Conservation (phyloP, 2,113 vertebrate genomes). For the Otocyon megalotis region DNA sequence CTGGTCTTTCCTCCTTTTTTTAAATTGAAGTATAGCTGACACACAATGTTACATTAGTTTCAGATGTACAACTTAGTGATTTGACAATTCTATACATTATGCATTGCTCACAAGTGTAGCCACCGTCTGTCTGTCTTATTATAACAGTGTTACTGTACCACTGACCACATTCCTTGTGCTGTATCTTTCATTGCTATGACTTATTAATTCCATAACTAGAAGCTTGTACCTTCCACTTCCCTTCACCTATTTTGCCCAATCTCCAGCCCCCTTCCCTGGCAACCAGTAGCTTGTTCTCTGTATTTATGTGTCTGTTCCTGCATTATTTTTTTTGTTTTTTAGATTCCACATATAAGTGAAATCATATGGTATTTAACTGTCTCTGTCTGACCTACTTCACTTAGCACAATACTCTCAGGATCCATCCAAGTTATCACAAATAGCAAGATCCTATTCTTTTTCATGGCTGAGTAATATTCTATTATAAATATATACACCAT, state of each 20-base stretch:
- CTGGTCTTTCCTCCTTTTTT: background rate
- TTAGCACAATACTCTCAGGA: background rate
- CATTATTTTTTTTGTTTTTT: background rate
- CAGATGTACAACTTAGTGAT: background rate
- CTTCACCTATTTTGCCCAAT: background rate
- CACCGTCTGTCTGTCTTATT: background rate
- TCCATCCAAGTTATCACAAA: background rate
- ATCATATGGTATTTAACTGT: background rate
- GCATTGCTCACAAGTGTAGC: background rate
- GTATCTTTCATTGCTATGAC: background rate
- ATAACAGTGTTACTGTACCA: background rate
- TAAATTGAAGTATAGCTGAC: background rate
- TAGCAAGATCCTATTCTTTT: background rate
- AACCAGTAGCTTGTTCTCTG: background rate
- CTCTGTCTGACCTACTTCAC: background rate
- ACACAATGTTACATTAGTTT: background rate
- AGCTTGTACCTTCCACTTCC: background rate
- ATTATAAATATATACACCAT: background rate
- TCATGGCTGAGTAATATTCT: background rate
- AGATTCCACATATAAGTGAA: background rate
- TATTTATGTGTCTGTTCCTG: background rate
- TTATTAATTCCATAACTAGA: background rate
- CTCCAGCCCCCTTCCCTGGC: background rate
- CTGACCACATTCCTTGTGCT: background rate
- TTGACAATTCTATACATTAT: background rate